These are phyloP conservation scores for Brenthis ino DNA, from an alignment of 2,888 invertebrate species.

Conservation along the genomic window DNA sequence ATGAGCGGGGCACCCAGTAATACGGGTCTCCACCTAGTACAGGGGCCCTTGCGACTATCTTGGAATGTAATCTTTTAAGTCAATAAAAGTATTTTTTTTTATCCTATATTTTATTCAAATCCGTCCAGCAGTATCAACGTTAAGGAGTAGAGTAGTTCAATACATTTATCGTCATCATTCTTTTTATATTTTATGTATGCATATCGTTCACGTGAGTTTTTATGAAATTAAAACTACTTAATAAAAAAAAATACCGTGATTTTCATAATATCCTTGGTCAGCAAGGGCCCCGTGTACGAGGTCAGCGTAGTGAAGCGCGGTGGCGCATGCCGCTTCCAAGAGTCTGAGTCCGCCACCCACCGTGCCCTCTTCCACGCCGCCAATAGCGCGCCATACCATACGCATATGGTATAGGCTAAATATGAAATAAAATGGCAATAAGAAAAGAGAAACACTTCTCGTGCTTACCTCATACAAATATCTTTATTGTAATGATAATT, in stretches of 20 bases:
- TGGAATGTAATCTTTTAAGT: no score
- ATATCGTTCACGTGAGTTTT: no score
- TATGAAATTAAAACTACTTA: no score
- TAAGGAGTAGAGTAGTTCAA: no score
- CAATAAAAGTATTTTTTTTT: no score
- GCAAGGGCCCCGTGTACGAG: conserved; percentile 91
- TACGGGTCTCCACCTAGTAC: no score
- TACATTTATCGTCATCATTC: neutral
- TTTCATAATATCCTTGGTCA: conserved; percentile 91
- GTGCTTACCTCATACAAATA: no score
- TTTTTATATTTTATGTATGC: neutral
- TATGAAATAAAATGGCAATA: conserved; percentile 4
- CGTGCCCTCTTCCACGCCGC: conserved; percentile 94
- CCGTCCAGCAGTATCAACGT: no score
- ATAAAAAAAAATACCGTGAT: conserved; percentile 76
- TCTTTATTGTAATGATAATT: no score
- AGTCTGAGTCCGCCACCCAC: conserved; percentile 85
- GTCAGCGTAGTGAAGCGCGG: conserved; percentile 93
- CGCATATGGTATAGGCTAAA: conserved; percentile 86
- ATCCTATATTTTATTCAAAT: no score
- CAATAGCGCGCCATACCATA: conserved; percentile 95
- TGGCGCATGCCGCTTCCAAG: conserved; percentile 92
- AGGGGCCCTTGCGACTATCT: no score
- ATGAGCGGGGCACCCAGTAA: no score
- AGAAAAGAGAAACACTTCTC: neutral